These are phyloP conservation scores for Prunella strophiata DNA, from an alignment of 2,797 vertebrate species.

Conservation along the genomic window DNA sequence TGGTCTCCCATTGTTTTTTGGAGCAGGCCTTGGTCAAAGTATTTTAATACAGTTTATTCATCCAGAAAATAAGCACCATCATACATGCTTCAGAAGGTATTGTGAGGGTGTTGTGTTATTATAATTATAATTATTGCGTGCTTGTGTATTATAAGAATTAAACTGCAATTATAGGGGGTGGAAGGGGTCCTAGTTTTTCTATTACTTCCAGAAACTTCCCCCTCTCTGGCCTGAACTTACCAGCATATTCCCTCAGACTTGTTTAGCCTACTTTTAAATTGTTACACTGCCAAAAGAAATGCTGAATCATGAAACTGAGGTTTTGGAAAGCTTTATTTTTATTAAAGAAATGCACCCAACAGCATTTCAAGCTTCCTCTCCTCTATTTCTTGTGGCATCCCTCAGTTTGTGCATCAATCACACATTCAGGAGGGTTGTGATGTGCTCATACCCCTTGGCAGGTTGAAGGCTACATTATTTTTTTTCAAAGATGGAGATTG, in stretches of 20 bases:
- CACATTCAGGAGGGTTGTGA: neutral
- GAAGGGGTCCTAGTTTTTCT: neutral
- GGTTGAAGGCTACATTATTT: neutral
- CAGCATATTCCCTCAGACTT: slow-evolving; percentile 4
- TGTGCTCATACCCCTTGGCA: neutral
- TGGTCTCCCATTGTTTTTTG: neutral
- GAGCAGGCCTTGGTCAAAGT: neutral
- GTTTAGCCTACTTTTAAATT: slow-evolving; percentile 43
- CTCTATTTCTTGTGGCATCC: neutral
- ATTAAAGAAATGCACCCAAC: slow-evolving; percentile 61
- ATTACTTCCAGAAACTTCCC: slow-evolving; percentile 1
- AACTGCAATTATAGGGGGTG: neutral
- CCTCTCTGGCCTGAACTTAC: neutral
- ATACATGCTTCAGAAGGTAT: neutral
- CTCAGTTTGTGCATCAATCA: neutral
- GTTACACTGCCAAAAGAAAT: slow-evolving; percentile 56
- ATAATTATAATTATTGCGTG: neutral
- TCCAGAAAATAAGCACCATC: neutral
- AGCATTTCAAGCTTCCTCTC: slow-evolving; percentile 47
- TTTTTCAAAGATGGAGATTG: neutral
- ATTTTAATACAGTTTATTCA: neutral
- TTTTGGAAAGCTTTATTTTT: slow-evolving; percentile 60
- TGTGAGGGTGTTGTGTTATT: neutral
- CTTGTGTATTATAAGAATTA: neutral
- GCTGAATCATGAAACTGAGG: slow-evolving; percentile 68